These are phyloP conservation scores for Hephaestus fuliginosus DNA, from an alignment of 2,797 vertebrate species.

Conservation along the genomic window DNA sequence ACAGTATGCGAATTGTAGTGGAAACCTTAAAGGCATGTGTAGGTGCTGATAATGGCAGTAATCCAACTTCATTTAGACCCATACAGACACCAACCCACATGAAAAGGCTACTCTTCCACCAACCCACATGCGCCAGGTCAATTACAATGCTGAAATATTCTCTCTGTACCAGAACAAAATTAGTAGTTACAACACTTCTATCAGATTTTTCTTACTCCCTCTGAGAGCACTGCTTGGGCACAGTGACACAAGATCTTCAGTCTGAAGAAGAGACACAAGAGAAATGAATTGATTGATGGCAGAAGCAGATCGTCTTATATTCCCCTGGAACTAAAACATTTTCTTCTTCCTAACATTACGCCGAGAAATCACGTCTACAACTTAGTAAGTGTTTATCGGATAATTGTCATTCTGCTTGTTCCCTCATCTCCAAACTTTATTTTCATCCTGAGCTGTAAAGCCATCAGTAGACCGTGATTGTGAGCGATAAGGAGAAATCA, in stretches of 20 bases:
- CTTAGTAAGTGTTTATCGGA: slow-evolving; percentile 27
- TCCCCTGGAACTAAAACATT: slow-evolving; percentile 7
- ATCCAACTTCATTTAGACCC: slow-evolving; percentile 29
- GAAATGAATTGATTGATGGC: slow-evolving; percentile 16
- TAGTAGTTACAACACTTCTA: neutral
- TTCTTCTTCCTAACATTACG: slow-evolving; percentile 15
- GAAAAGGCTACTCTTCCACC: slow-evolving; percentile 3
- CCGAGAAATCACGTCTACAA: slow-evolving; percentile 27
- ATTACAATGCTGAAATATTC: slow-evolving; percentile 19
- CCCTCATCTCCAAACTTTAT: slow-evolving; percentile 46
- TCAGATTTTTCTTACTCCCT: neutral
- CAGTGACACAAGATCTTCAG: slow-evolving; percentile 1
- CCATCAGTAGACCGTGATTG: slow-evolving; percentile 28
- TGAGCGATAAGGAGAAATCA: slow-evolving; percentile 47
- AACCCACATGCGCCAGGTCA: slow-evolving; percentile 13
- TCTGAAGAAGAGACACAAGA: neutral
- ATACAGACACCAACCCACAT: slow-evolving; percentile 14
- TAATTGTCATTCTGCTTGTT: slow-evolving; percentile 52
- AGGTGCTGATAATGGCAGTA: slow-evolving; percentile 42
- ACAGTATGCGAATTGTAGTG: slow-evolving; percentile 23
- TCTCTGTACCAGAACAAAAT: slow-evolving; percentile 14
- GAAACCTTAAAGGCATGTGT: slow-evolving; percentile 39
- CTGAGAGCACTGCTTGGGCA: neutral
- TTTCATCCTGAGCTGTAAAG: slow-evolving; percentile 57
- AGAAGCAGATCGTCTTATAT: neutral